Base-by-base conservation (phyloP, 2,888 invertebrate species). In the Cephus spinipes region DNA sequence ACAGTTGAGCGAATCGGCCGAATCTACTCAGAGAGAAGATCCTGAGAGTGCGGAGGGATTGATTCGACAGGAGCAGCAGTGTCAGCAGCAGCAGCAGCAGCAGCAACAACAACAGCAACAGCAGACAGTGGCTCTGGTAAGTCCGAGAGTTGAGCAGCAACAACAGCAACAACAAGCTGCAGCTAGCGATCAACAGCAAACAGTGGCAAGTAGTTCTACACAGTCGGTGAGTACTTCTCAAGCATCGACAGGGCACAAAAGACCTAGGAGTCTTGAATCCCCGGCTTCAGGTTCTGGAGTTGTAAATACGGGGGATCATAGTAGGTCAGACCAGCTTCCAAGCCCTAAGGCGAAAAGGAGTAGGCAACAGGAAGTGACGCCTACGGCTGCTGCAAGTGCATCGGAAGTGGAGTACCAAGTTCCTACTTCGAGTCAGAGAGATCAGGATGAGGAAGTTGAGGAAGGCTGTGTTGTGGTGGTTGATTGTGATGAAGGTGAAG, bases 391-490 rank as follows among this genome's bases (percentile, higher is more conserved):
- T 35, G 89, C 89, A 1, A 91, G 90, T 82, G 89, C 85, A 35
- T 90, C 91, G 4, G 91, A 92, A 74, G 89, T 90, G n/a, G 91
- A 91, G 75, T 92, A 91, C 83, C 91, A 91, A 85, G 96, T 97
- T 79, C 97, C 97, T 11, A 97, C 97, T 0, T 97, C 97, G 33
- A 97, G 97, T 36, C 96, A 97, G 87, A 94, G 97, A 79, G 97
- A 97, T 89, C 97, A 97, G 89, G 96, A 91, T 69, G 91, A 91
- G 79, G 91, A 91, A 76, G 88, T 88, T 15, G 92, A 97, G 87
- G 96, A 97, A 88, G 96, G 96, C 83, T 94, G 94, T 31, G 95
- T 96, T 71, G 95, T 96, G 73, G 95, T 96, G 6, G 95, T 96
- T 0, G 96, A 96, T 88, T 96, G 96, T 0, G 96, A 96, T 84